Evolutionary conservation across 35 echinoderm and acorn worm genomes (phyloP).

Genomic region (Lytechinus variegatus): DNA sequence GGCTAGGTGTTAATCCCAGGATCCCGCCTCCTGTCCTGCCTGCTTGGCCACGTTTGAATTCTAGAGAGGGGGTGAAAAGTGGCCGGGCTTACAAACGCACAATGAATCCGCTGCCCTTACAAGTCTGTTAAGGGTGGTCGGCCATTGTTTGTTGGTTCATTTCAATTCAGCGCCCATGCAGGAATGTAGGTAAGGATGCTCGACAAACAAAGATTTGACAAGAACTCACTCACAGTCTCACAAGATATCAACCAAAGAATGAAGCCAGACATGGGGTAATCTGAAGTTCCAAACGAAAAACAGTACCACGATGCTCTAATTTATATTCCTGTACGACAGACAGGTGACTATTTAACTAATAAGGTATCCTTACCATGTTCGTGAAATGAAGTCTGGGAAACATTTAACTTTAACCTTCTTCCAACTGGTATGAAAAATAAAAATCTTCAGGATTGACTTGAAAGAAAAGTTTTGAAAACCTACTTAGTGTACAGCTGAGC

Average conservation of each 20-base stretch:
- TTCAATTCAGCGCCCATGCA: not conserved
- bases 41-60: not conserved
- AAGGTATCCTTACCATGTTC: not conserved
- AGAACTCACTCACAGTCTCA: not conserved
- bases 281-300: not conserved
- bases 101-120: not conserved
- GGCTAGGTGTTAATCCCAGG: not conserved
- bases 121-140: not conserved
- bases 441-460: too few species aligned
- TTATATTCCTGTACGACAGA: not conserved
- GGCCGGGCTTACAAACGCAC: not conserved
- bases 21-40: not conserved
- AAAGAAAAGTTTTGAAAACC: too few species aligned
- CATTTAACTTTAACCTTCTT: not conserved
- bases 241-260: not conserved
- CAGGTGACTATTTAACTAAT: too few species aligned
- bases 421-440: too few species aligned
- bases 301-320: not conserved
- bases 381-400: not conserved
- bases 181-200: not conserved
- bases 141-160: not conserved
- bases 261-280: too few species aligned
- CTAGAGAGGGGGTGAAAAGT: constrained; percentile 5
- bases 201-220: not conserved
- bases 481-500: too few species aligned